These are phyloP conservation scores for Bradypodion ventrale DNA, from an alignment of 2,797 vertebrate species.

Conservation along the genomic window DNA sequence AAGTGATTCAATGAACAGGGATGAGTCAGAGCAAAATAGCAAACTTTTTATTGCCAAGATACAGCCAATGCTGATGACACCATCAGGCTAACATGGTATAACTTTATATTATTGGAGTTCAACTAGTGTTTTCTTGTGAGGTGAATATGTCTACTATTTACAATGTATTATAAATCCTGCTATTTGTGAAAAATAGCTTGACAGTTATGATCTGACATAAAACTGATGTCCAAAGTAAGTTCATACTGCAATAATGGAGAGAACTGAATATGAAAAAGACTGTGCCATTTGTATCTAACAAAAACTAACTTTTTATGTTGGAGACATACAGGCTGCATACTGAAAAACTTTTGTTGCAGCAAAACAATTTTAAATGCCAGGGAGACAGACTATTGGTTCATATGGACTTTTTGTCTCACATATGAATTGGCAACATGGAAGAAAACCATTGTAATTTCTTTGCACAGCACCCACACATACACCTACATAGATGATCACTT, in stretches of 20 bases:
- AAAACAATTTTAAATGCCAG: conserved; percentile 73
- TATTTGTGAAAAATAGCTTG: not conserved
- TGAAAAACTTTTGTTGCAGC: conserved; percentile 65
- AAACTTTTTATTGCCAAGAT: too few relatives aligned
- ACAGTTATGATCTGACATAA: not conserved
- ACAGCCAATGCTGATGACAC: too few relatives aligned
- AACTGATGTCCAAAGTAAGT: not conserved
- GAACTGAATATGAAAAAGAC: not conserved
- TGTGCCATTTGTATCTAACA: conserved; percentile 22
- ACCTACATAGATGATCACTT: conserved; percentile 80
- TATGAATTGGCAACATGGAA: conserved; percentile 74
- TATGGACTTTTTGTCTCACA: conserved; percentile 69
- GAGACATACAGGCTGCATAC: conserved; percentile 58
- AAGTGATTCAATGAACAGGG: too few relatives aligned
- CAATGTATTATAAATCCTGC: not conserved
- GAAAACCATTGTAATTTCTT: conserved; percentile 80
- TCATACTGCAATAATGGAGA: not conserved
- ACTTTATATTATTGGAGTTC: too few relatives aligned
- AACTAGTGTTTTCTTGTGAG: too few relatives aligned
- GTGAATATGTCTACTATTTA: too few relatives aligned
- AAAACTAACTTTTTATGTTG: conserved; percentile 47
- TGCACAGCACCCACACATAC: conserved; percentile 79
- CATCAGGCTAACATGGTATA: too few relatives aligned
- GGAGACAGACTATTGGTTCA: conserved; percentile 67
- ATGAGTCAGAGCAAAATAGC: too few relatives aligned